Conservation (phyloP, 2,113 vertebrate genomes). For the Bambusicola thoracicus region DNA sequence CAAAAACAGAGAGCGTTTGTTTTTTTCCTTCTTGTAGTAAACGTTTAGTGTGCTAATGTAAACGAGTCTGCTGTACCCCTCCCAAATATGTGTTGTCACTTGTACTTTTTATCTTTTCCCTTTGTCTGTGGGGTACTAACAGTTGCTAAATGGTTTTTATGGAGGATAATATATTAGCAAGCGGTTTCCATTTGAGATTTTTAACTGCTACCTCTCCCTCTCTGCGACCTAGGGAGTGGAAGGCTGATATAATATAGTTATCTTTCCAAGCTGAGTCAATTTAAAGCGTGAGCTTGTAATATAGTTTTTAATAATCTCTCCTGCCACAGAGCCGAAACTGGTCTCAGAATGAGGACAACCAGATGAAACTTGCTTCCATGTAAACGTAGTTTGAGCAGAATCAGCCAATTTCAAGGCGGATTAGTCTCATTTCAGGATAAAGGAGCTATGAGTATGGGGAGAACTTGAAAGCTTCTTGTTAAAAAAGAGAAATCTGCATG, state of each 20-base stretch:
- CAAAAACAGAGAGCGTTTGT: conserved; percentile 71
- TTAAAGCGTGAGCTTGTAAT: conserved; percentile 69
- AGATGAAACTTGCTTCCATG: conserved; percentile 70
- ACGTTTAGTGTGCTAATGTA: conserved; percentile 77
- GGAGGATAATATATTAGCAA: conserved; percentile 74
- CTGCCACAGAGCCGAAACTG: conserved; percentile 70
- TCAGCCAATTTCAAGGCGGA: conserved; percentile 80
- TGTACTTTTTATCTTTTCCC: conserved; percentile 48
- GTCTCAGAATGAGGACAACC: conserved; percentile 66
- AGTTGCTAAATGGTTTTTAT: conserved; percentile 76
- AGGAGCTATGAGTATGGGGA: conserved; percentile 41
- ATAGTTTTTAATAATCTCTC: conserved; percentile 77
- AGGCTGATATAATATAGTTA: conserved; percentile 71
- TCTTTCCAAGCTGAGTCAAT: conserved; percentile 68
- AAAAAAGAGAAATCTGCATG: conserved; percentile 59
- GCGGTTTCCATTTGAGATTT: conserved; percentile 72
- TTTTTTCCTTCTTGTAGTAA: conserved; percentile 77
- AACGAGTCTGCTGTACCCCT: conserved; percentile 33
- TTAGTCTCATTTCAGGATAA: conserved; percentile 74
- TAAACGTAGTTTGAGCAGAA: conserved; percentile 73
- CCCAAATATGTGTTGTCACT: conserved; percentile 1
- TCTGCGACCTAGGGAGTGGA: conserved; percentile 58
- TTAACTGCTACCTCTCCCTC: conserved; percentile 61
- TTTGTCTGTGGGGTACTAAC: conserved; percentile 70
- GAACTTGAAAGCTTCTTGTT: conserved; percentile 43